Evolutionary conservation across 2,888 invertebrate genomes (phyloP), one percentile per base, ranked within the genome.

Genomic region (Netelia virgata): DNA sequence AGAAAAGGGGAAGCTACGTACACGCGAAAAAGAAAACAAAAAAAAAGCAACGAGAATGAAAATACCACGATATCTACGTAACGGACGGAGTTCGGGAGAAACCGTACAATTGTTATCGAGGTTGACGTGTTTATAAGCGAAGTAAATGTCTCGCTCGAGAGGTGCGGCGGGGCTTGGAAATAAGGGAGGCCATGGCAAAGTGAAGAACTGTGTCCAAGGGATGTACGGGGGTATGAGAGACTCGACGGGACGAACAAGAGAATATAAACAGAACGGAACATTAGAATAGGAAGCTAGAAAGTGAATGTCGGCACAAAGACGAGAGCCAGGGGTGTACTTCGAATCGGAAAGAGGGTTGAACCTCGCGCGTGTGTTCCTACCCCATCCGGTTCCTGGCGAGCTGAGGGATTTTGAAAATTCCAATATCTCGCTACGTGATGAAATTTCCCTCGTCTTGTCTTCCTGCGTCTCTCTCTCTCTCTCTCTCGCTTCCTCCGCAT

Each of bases 351-450:
- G 50, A 28, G 14, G 41, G 69, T 43, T 70, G 75, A 83, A 75
- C 75, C 75, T 41, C 61, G 76, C 16, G 64, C 66, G 61, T 55
- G 61, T 43, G 68, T 61, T 70, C 61, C 55, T 47, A 18, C 50
- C 47, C 41, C 57, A 28, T 53, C 20, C 50, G 57, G 66, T 41
- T 53, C 59, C 66, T 74, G 53, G 66, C 61, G 53, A 76, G 69
- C 75, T 64, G 66, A 74, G 64, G 86, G 87, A 88, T 89, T 90
- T 88, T 88, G 85, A 88, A 91, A 90, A 91, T 90, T 91, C 90
- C 90, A 88, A 90, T 90, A 90, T 90, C 88, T 82, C 69, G 77
- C 84, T 79, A 76, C 76, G 82, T 59, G 64, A 47, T 59, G 76
- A 75, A 68, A 66, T 57, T 76, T 50, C 43, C 47, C 43, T 55